These are phyloP conservation scores for Cnemophilus loriae DNA, from an alignment of 2,113 vertebrate genomes.

Conservation along the genomic window DNA sequence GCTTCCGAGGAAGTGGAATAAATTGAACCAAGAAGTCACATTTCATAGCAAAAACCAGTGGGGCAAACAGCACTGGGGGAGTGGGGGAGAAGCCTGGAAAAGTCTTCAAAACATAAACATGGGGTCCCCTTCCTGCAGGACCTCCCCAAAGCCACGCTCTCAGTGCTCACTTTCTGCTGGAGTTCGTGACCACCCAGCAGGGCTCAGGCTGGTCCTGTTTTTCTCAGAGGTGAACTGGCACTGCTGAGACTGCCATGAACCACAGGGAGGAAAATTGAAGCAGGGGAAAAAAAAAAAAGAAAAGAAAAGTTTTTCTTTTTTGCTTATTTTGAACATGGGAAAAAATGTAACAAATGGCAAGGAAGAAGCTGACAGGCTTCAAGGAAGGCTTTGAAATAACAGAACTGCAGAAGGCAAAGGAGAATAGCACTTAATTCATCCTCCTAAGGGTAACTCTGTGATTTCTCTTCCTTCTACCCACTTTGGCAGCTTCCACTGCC, in stretches of 20 bases:
- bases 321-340: neutral
- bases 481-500: neutral
- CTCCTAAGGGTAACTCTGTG: neutral
- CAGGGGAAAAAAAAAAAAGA: no score
- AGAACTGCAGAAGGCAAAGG: neutral
- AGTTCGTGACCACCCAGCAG: neutral
- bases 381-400: neutral
- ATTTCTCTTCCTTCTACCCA: neutral
- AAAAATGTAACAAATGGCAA: constrained; percentile 11
- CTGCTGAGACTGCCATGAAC: neutral
- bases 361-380: constrained; percentile 4
- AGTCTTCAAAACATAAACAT: neutral
- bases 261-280: neutral
- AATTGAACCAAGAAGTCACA: neutral
- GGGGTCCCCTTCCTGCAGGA: neutral
- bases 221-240: neutral
- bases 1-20: neutral
- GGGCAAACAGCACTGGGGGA: neutral
- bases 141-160: neutral
- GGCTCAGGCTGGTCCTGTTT: neutral
- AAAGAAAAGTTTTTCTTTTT: neutral
- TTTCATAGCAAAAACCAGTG: rapidly evolving
- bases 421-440: neutral
- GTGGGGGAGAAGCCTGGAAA: neutral
- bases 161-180: neutral